phyloP scores from a whole-genome alignment of 37 sponge, comb jelly and placozoan genomes.

The Tethya wilhelma region DNA sequence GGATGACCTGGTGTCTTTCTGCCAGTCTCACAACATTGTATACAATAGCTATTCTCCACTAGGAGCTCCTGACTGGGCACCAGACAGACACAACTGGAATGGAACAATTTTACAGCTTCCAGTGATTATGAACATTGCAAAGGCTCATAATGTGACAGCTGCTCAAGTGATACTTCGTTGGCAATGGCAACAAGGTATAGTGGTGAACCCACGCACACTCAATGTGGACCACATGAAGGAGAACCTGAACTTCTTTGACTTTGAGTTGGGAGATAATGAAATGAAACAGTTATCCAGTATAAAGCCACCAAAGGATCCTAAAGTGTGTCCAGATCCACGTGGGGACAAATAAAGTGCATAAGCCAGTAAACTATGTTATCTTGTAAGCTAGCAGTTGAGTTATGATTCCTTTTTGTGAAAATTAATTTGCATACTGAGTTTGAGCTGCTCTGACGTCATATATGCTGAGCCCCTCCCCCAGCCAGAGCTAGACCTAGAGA shows the following conservation, averaged over 20 bases:
- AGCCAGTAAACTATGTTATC: too few relatives aligned
- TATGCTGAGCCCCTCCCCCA: too few relatives aligned
- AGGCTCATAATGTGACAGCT: neutral
- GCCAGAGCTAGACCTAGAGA: too few relatives aligned
- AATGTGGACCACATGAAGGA: constrained; percentile 25
- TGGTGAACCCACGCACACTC: constrained; percentile 21
- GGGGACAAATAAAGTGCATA: neutral
- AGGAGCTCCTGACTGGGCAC: constrained; percentile 27
- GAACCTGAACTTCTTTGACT: constrained; percentile 17
- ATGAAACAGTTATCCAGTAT: constrained; percentile 8
- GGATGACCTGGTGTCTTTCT: constrained; percentile 19
- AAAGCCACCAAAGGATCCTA: neutral
- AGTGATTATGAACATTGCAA: constrained; percentile 4
- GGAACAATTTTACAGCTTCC: neutral
- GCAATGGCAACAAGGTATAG: constrained; percentile 6
- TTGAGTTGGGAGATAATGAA: constrained; percentile 10
- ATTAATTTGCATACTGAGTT: neutral
- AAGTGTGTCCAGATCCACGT: constrained; percentile 33
- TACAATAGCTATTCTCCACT: constrained; percentile 30
- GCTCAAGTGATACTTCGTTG: constrained; percentile 28
- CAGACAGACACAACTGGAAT: constrained; percentile 10
- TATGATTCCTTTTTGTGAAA: neutral
- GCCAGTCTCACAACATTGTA: constrained; percentile 9
- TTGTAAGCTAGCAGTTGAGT: too few relatives aligned
- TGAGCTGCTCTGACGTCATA: too few relatives aligned